Conservation (phyloP, 1,140 invertebrate species). For the Temnothorax curvispinosus region DNA sequence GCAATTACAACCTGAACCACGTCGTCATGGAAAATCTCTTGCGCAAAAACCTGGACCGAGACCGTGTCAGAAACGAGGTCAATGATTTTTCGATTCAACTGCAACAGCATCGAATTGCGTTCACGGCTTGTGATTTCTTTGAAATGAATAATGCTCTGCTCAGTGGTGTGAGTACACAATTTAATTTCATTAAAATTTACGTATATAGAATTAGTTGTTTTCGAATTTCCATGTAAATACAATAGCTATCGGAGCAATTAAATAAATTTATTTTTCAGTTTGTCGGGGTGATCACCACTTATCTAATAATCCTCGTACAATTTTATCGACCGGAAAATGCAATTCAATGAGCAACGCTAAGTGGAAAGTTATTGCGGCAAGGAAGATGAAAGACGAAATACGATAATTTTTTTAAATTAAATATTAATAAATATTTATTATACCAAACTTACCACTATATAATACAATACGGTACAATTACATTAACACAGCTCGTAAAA, state of each 20-base stretch:
- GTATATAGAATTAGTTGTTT: neutral
- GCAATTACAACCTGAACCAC: conserved; percentile 25
- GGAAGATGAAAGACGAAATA: neutral
- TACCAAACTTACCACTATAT: conserved; percentile 53
- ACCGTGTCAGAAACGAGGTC: conserved; percentile 70
- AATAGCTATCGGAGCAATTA: neutral
- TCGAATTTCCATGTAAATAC: neutral
- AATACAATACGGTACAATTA: conserved; percentile 12
- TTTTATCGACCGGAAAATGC: conserved; percentile 72
- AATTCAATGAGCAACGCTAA: neutral
- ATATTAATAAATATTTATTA: conserved; percentile 53
- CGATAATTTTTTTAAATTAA: neutral
- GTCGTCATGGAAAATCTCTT: conserved; percentile 54
- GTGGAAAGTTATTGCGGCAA: neutral
- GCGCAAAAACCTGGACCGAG: conserved; percentile 55
- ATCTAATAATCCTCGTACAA: conserved; percentile 79
- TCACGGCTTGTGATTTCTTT: conserved; percentile 76
- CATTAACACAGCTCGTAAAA: neutral
- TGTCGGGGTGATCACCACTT: conserved; percentile 77
- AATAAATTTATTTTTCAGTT: conserved; percentile 71
- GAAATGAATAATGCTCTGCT: conserved; percentile 76
- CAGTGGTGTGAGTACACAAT: conserved; percentile 66
- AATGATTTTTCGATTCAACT: conserved; percentile 76
- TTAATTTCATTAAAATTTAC: neutral
- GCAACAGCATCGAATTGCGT: conserved; percentile 64